A percentile compares a stretch with the other conserved stretches of the same genome.
Conservation (phyloP, 2,888 invertebrate species). For the Pachydiplax longipennis region DNA sequence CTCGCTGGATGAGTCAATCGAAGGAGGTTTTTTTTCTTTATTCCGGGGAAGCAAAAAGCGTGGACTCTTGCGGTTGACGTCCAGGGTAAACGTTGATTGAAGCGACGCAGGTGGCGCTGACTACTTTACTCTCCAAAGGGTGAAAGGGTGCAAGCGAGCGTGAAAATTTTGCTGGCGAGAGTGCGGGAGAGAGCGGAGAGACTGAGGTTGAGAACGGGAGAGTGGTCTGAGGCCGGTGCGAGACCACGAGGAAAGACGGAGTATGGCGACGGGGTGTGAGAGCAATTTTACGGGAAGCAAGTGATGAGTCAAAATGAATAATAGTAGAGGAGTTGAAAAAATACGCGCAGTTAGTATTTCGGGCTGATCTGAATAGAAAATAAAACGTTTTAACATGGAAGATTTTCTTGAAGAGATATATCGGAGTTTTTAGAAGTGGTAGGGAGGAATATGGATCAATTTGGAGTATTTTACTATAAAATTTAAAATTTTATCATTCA, state of each 20-base stretch:
- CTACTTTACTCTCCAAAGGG: neutral
- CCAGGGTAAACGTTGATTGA: constrained; percentile 24
- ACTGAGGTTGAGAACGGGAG: neutral
- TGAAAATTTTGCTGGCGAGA: constrained; percentile 10
- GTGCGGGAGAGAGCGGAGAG: neutral
- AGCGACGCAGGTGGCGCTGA: constrained; percentile 33
- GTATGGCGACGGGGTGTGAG: neutral
- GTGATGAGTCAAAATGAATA: neutral
- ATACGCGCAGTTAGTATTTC: neutral
- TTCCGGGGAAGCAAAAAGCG: neutral
- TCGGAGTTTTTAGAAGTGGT: too few relatives aligned
- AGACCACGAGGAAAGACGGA: neutral
- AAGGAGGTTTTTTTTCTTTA: neutral
- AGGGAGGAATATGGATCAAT: too few relatives aligned
- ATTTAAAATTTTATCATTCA: too few relatives aligned
- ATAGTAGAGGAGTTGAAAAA: neutral
- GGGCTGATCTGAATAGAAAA: neutral
- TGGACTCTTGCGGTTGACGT: constrained; percentile 24
- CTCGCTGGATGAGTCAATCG: constrained; percentile 9
- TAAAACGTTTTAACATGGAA: neutral
- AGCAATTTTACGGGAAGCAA: neutral
- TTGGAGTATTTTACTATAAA: too few relatives aligned
- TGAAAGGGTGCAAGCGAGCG: constrained; percentile 39
- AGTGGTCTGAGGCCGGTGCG: neutral
- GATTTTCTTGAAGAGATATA: too few relatives aligned